Base-by-base conservation (phyloP, 2,888 invertebrate species). In the Epinotia nisella region DNA sequence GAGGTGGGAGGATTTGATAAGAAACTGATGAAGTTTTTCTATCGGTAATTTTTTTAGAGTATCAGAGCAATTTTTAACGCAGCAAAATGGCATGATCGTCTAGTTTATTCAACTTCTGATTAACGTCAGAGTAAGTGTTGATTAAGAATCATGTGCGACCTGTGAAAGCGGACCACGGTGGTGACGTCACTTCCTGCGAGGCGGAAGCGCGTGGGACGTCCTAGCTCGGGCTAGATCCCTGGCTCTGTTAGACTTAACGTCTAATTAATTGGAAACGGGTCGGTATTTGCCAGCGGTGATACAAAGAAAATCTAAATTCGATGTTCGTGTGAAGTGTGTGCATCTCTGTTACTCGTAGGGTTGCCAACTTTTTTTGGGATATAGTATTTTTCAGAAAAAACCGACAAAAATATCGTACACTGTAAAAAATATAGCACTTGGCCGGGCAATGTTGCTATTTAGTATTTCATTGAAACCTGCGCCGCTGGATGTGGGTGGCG, bases 131-230 rank as follows among this genome's bases (percentile, higher is more conserved):
- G n/a, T 49, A 49, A 49, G 49, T 49, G 49, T 49, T 49, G n/a
- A 49, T 49, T 49, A 49, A 49, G 49, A 49, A n/a, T 4, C 49
- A 49, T 49, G n/a, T 49, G 49, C 49, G 49, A 49, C n/a, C 13
- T 5, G 13, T 49, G 49, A 49, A 49, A 49, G 49, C n/a, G 49
- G 49, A 49, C 49, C 49, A 7, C 49, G 49, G 49, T 49, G 49
- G 49, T 49, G 49, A 49, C 49, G 49, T 49, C 49, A 49, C 49
- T 49, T 49, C 49, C 49, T 49, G 49, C 49, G 49, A 49, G 49
- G 49, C 49, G 49, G 49, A 49, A 49, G 49, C 49, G 49, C n/a
- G 49, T 49, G 49, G 49, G 49, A 41, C 3, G 49, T 49, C n/a
- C 49, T 49, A 49, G 49, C 49, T n/a, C 49, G 49, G n/a, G 49